Evolutionary conservation across 2,797 vertebrate genomes (phyloP).

Genomic region (Poeciliopsis infans): DNA sequence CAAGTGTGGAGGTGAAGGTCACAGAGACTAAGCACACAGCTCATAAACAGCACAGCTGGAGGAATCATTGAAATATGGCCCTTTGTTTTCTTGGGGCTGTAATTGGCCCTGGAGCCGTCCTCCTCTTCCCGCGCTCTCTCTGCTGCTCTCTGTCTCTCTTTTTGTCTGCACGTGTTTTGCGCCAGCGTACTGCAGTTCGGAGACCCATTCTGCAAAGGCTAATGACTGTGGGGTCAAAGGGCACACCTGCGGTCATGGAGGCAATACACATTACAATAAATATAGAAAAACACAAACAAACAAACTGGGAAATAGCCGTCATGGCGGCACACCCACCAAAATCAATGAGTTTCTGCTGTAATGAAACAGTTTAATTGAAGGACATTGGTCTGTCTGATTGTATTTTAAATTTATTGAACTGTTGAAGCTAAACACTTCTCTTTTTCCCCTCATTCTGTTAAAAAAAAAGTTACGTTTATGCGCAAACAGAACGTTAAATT

Average conservation of each 20-base stretch:
- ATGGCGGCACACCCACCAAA: constrained; percentile 2
- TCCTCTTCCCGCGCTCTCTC: constrained; percentile 64
- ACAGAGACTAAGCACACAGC: constrained; percentile 79
- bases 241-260: constrained; percentile 70
- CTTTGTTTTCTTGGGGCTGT: constrained; percentile 78
- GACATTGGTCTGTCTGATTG: constrained; percentile 20
- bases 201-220: constrained; percentile 72
- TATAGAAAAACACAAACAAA: constrained; percentile 73
- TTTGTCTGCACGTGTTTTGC: constrained; percentile 71
- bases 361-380: constrained; percentile 37
- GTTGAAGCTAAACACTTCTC: constrained; percentile 30
- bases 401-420: constrained; percentile 25
- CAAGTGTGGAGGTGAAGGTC: constrained; percentile 82
- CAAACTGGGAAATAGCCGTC: constrained; percentile 65
- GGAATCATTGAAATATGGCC: constrained; percentile 79
- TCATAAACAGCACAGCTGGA: constrained; percentile 82
- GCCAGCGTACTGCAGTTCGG: constrained; percentile 65
- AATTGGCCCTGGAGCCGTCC: constrained; percentile 79
- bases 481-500: not conserved
- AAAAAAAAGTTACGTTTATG: not conserved
- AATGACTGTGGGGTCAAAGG: constrained; percentile 74
- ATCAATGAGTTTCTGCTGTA: constrained; percentile 6
- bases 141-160: constrained; percentile 43
- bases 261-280: constrained; percentile 73
- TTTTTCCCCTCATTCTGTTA: constrained; percentile 41